Evolutionary conservation across 1,140 invertebrate genomes (phyloP), one percentile per base, ranked within the genome.

Genomic region (Sminthurinus signatus): DNA sequence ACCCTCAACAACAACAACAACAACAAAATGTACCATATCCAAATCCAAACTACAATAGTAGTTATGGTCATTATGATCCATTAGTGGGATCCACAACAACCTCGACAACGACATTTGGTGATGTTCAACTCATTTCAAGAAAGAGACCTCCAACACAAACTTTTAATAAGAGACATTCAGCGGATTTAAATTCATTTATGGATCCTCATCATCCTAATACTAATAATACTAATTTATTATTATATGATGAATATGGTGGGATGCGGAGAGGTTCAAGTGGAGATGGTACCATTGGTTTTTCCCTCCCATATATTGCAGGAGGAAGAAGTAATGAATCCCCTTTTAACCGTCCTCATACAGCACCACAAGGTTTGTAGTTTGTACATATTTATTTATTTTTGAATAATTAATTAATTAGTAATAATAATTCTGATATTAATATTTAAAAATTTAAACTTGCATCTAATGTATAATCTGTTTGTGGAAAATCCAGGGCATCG

Each of bases 101-200:
- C 12, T 5, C 4, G 10, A 21, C 8, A 4, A 57, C 51, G 25
- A 31, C 51, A 8, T 54, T 28, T 31, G 51, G 51, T 8, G 51
- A 48, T 48, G 44, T 54, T 31, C 51, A 54, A 12, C 14, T 28
- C 8, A 12, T 36, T 4, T 42, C 29, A 8, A n/a, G 31, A 21
- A 12, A 15, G 4, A 21, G 36, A 15, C 28, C 5, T 10, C 17
- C 29, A 36, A 5, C 3, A 5, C 15, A 39, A 3, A 27, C 12
- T 27, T 28, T 25, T 28, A 23, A 39, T 31, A 57, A 57, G 27
- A 36, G 55, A 27, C 55, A 57, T 43, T 57, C 55, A 14, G 23
- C 55, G 5, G 55, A 57, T 43, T 57, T 42, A n/a, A 57, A 57
- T 39, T 15, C 17, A 43, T 28, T 31, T 4, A 17, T 31, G 8